These are phyloP conservation scores for Lysandra coridon DNA, from an alignment of 2,888 invertebrate genomes.

Conservation along the genomic window DNA sequence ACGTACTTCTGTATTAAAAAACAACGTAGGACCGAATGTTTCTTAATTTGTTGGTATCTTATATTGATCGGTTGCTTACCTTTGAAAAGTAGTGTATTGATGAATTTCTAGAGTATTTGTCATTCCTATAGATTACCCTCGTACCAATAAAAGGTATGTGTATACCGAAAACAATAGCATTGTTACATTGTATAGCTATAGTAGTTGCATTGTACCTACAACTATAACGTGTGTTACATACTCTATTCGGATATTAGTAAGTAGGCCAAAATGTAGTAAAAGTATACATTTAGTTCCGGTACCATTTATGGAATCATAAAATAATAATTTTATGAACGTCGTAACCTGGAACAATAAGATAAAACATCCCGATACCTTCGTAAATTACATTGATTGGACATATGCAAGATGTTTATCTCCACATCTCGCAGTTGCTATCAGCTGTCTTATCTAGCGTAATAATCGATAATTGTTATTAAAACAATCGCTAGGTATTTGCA, in stretches of 20 bases:
- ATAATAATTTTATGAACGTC: background rate
- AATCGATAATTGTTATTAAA: background rate
- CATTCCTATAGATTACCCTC: too few relatives aligned
- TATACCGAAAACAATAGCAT: too few relatives aligned
- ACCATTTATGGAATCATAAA: background rate
- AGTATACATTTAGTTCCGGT: background rate
- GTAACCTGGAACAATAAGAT: background rate
- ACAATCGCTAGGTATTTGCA: background rate
- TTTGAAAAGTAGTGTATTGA: too few relatives aligned
- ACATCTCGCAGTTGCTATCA: background rate
- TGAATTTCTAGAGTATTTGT: too few relatives aligned
- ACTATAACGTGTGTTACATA: too few relatives aligned
- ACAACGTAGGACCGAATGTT: background rate
- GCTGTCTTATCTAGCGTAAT: conserved; percentile 4
- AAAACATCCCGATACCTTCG: background rate
- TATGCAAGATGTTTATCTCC: background rate
- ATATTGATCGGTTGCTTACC: too few relatives aligned
- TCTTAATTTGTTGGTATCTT: background rate
- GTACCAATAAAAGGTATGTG: too few relatives aligned
- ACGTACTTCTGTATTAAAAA: background rate
- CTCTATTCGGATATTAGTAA: too few relatives aligned
- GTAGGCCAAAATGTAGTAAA: too few relatives aligned
- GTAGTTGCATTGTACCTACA: too few relatives aligned
- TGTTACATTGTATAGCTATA: too few relatives aligned
- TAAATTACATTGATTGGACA: background rate